Base-by-base conservation (phyloP, 23 tunicate genomes). In the Diplosoma virens region DNA sequence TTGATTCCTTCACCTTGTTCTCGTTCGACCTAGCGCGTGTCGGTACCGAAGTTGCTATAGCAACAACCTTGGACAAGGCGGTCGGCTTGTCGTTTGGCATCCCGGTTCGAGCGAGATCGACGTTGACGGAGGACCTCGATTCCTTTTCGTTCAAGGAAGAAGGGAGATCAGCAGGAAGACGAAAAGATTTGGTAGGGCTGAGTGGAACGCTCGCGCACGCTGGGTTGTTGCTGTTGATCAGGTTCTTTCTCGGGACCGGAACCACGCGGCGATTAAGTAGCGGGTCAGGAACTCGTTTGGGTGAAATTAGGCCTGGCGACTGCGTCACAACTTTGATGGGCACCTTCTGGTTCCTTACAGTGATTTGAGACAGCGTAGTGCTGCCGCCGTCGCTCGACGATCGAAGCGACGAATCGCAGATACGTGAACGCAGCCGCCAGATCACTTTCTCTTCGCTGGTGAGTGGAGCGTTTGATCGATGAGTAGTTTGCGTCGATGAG, bases 371-470 rank as follows among this genome's bases (percentile, higher is more conserved):
- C 21, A 67, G 34, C 18, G 87, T 67, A 34, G 81, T 74, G 72
- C 11, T 59, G 28, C 3, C 16, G 0, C 86, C 77, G 27, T 66
- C 85, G 3, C 9, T 3, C 2, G 3, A 21, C 1, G 30, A 16
- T 56, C 53, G 20, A 2, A 48, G 80, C n/a, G 50, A 76, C 24
- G 23, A n/a, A n/a, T 82, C 87, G 32, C 32, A 30, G 9, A 65
- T 76, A 6, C 87, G 71, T 24, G 96, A 58, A 70, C 96, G 70
- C 47, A 89, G 32, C 46, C 96, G 63, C 96, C 96, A 89, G 34
- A 89, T 89, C 37, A 89, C 96, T 52, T 89, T 89, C 32, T 89
- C 96, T 47, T 89, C 96, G 3, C 83, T 82, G 21, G 35, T 61
- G 18, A 66, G 29, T 2, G 33, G 46, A 37, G 45, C 63, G 14